Evolutionary conservation across 2,797 vertebrate species (phyloP).

Genomic region (Bryconaethiops microstoma): DNA sequence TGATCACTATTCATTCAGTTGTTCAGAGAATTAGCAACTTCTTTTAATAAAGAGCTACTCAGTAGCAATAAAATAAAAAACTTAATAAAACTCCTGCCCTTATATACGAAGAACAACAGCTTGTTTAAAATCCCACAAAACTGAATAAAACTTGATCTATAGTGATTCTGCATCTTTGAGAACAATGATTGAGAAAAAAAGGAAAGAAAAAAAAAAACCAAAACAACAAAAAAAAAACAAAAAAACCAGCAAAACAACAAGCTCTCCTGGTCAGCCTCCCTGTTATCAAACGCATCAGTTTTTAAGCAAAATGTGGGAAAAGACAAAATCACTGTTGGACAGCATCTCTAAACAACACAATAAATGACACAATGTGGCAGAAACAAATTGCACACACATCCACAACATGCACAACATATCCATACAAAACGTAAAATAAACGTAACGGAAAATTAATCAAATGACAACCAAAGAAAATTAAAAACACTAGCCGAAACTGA

Average conservation of each 20-base stretch:
- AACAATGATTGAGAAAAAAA: not conserved
- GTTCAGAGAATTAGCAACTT: not conserved
- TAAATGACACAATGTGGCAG: conserved; percentile 50
- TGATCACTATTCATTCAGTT: not conserved
- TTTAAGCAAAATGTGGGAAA: conserved; percentile 32
- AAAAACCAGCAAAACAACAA: not conserved
- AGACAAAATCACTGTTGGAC: conserved; percentile 37
- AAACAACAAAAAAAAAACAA: not conserved
- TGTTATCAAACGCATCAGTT: conserved; percentile 45
- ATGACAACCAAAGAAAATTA: conserved; percentile 37
- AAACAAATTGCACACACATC: conserved; percentile 57
- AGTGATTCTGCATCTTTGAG: conserved; percentile 10
- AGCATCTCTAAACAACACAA: conserved; percentile 51
- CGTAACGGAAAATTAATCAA: conserved; percentile 41
- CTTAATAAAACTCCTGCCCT: not conserved
- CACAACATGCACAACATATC: conserved; percentile 58
- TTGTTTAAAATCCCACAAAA: conserved; percentile 2
- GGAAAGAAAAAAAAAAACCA: not conserved
- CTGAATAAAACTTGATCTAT: not conserved
- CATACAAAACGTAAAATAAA: conserved; percentile 52
- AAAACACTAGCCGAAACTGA: conserved; percentile 52
- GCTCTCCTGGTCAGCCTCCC: conserved; percentile 61
- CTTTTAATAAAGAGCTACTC: not conserved
- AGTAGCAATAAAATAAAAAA: too few relatives aligned
- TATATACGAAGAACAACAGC: not conserved